phyloP scores from a whole-genome alignment of 2,797 vertebrate species.

The Pseudocheirus occidentalis region DNA sequence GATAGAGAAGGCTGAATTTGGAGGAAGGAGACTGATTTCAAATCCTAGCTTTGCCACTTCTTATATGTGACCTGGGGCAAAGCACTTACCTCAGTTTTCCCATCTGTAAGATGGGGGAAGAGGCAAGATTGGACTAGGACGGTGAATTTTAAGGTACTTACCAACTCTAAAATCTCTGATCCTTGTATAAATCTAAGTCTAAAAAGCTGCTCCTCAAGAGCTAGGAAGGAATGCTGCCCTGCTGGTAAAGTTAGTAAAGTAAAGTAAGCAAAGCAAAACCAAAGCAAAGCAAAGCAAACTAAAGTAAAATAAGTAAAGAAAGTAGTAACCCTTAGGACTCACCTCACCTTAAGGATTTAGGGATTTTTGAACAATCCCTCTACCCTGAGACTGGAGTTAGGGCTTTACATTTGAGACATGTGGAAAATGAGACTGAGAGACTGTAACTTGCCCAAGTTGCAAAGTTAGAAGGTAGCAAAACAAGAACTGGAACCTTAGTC shows the following conservation, averaged over 20 bases:
- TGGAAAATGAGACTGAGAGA: not conserved
- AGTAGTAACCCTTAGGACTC: not conserved
- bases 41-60: conserved; percentile 20
- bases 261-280: too few relatives aligned
- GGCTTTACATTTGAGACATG: not conserved
- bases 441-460: not conserved
- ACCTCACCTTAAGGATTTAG: not conserved
- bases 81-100: conserved; percentile 17
- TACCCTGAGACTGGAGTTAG: not conserved
- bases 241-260: too few relatives aligned
- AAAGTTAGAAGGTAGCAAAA: not conserved
- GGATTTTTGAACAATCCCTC: not conserved
- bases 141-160: not conserved
- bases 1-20: not conserved
- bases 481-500: not conserved
- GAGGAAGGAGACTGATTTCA: conserved; percentile 29
- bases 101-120: conserved; percentile 12
- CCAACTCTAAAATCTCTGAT: not conserved
- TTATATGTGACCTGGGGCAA: conserved; percentile 16
- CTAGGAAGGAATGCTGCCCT: not conserved
- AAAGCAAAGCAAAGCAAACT: too few relatives aligned
- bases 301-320: too few relatives aligned
- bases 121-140: not conserved
- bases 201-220: not conserved
- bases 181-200: not conserved